Percentiles rank a stretch among this genome's conserved stretches.
These are phyloP conservation scores for Capitella teleta DNA, from an alignment of 1,140 invertebrate species.

Conservation along the genomic window DNA sequence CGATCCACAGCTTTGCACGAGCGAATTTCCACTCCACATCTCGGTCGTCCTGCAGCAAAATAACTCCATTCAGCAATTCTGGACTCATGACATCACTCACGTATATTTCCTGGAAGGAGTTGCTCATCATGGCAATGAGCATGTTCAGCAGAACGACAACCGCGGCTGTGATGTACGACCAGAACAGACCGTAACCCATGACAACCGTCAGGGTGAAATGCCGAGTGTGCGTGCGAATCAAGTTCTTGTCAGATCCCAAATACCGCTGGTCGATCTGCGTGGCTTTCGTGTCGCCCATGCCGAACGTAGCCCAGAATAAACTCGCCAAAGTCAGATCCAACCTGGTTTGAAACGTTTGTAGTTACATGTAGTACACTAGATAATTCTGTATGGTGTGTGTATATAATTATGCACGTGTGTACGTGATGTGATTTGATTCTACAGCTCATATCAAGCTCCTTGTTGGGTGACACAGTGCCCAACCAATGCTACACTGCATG, in stretches of 20 bases:
- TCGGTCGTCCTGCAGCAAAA: conserved; percentile 54
- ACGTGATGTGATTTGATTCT: no score
- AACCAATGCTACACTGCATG: no score
- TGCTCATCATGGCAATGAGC: conserved; percentile 22
- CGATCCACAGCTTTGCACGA: conserved; percentile 76
- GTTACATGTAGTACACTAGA: no score
- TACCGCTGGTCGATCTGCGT: conserved; percentile 43
- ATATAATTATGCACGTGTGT: no score
- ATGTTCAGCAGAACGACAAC: conserved; percentile 19
- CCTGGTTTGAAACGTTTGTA: conserved; percentile 35
- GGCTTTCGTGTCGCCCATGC: conserved; percentile 53
- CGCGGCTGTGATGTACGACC: conserved; percentile 15
- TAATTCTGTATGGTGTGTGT: no score
- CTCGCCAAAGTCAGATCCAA: conserved; percentile 51
- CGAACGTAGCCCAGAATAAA: conserved; percentile 60
- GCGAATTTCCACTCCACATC: conserved; percentile 85
- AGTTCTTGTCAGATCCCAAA: neutral
- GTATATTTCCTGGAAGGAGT: conserved; percentile 19
- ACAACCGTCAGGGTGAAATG: conserved; percentile 12
- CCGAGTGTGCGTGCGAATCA: neutral
- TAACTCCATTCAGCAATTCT: neutral
- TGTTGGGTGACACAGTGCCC: no score
- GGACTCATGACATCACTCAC: conserved; percentile 14
- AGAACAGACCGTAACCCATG: conserved; percentile 19
- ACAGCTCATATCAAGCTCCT: no score